Evolutionary conservation across 2,888 invertebrate species (phyloP), one percentile per base, ranked within the genome.

Genomic region (Limnephilus auricula): DNA sequence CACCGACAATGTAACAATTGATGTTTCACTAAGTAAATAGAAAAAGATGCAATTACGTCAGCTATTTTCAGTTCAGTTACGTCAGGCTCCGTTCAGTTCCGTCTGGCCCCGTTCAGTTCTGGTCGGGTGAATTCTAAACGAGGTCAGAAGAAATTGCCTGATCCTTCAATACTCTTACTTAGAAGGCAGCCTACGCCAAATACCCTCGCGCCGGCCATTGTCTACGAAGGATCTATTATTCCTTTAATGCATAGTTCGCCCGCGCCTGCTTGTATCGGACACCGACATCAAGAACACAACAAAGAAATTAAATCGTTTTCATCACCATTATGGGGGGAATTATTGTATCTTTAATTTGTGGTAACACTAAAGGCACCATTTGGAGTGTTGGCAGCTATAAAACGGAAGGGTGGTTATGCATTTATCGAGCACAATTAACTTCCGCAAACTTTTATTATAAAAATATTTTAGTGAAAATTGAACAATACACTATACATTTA

Each of bases 161-260:
- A 80, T 80, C 80, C 80, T 32, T 80, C 65, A 65, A 65, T 65
- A 65, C 65, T 80, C 80, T 31, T 80, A 30, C 80, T 31, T 80
- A 31, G 15, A 80, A 80, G 13, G 25, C 30, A 32, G 18, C 31
- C 31, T 30, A 15, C 85, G 40, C 85, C 32, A 31, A 40, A 37
- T 87, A 31, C n/a, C 65, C 65, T 65, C 1, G 65, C n/a, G 25
- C 31, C 30, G 30, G 32, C 65, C 65, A 87, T 87, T 87, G 87
- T 87, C 87, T 87, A 50, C 30, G 50, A 87, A 65, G 65, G 65
- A 37, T 32, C 50, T 87, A 87, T 87, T 87, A 87, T 50, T 50
- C 87, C 30, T 31, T 50, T 87, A 40, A 87, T 87, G 80, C 18
- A 32, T 80, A 80, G 80, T 32, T 31, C 18, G 80, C 13, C 80